Conservation (phyloP, 2,797 vertebrate genomes). For the Poeciliopsis turneri region DNA sequence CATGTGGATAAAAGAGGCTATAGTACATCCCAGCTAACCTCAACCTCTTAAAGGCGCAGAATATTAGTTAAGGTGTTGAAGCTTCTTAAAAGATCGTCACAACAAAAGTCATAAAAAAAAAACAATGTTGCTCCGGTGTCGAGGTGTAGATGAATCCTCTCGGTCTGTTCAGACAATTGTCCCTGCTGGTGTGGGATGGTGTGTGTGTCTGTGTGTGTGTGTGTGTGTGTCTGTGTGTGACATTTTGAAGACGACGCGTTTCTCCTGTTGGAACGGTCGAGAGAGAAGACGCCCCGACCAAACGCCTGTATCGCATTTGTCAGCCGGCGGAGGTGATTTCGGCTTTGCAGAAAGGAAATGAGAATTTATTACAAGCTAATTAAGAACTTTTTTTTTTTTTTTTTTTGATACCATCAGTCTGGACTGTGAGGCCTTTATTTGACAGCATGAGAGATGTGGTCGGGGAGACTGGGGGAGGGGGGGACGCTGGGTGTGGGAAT, state of each 20-base stretch:
- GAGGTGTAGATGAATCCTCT: neutral
- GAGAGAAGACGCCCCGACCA: conserved; percentile 46
- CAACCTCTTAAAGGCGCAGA: neutral
- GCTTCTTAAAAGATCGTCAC: neutral
- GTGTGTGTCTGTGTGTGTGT: neutral
- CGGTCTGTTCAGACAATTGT: conserved; percentile 22
- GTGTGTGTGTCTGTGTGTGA: conserved; percentile 38
- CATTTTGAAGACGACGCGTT: conserved; percentile 69
- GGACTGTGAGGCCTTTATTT: conserved; percentile 58
- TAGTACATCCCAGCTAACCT: neutral
- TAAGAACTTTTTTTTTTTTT: conserved; percentile 63
- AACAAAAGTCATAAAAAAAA: conserved; percentile 7
- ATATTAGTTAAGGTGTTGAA: neutral
- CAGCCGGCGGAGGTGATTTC: conserved; percentile 43
- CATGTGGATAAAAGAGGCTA: neutral
- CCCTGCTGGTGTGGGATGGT: conserved; percentile 5
- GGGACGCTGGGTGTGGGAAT: conserved; percentile 59
- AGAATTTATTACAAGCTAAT: conserved; percentile 80
- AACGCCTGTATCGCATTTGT: conserved; percentile 76
- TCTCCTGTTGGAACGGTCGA: conserved; percentile 67
- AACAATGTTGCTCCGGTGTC: neutral
- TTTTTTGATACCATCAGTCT: conserved; percentile 72
- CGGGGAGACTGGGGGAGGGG: conserved; percentile 34
- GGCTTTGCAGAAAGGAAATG: conserved; percentile 66
- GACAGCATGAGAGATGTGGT: conserved; percentile 71